Evolutionary conservation across 2,888 invertebrate genomes (phyloP), one percentile per base, ranked within the genome.

Genomic region (Chrysopilus asiliformis): DNA sequence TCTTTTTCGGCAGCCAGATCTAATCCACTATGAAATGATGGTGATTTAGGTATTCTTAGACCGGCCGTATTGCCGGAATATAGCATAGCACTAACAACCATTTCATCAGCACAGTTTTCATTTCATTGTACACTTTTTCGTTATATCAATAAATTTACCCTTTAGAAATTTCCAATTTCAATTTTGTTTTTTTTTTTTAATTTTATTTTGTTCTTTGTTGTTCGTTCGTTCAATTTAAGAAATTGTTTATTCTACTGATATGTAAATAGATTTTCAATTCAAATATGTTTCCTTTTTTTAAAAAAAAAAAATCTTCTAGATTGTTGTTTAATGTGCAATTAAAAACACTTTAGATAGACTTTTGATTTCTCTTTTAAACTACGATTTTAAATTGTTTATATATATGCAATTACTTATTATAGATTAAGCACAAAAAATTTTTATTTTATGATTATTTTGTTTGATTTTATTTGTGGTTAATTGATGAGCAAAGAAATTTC

Each of bases 21-120:
- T 49, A 85, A 70, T 40, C 84, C 85, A 64, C 83, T 82, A 65
- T 86, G 85, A 65, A 85, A 85, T 57, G 84, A 85, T 47, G 85
- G 85, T 53, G 84, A 84, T 65, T 86, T 86, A 49, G 85, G 85
- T 56, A 85, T 78, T 47, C 84, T 80, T 60, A 77, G 68, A 51
- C 56, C 57, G 54, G 50, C 47, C 44, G 56, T 51, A 50, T 52
- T 61, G 53, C 59, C 57, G 56, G 58, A 56, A 56, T 64, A 59
- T 54, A 65, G 60, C 62, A 64, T 63, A 54, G 58, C 59, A 58
- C 57, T 58, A 55, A 60, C 55, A 51, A 60, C 59, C 60, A 61
- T 61, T 55, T 58, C 62, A 62, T 60, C 32, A 41, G 33, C 29
- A 42, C 40, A 38, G 32, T 40, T 38, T 38, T 36, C 42, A 42